phyloP scores from a whole-genome alignment of 2,888 invertebrate species.

The Cylindroiulus punctatus region DNA sequence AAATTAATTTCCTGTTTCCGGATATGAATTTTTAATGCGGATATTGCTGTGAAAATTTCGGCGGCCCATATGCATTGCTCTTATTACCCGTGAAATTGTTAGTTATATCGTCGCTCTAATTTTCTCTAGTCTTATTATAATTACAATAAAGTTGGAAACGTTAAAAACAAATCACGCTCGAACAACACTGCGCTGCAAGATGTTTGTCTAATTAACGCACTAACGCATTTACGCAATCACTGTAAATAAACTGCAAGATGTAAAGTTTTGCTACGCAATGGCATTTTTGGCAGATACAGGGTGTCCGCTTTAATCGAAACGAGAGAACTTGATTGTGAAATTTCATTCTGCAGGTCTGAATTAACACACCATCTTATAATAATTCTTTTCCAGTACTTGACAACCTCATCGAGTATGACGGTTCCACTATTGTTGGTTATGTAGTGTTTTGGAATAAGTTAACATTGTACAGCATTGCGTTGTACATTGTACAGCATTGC shows the following conservation, averaged over 20 bases:
- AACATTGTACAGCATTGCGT: too few species aligned
- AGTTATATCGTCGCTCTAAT: background rate
- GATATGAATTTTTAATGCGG: background rate
- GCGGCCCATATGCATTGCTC: background rate
- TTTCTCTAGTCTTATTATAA: background rate
- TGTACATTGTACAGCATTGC: too few species aligned
- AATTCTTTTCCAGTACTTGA: too few species aligned
- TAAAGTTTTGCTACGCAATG: background rate
- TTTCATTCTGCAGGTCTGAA: too few species aligned
- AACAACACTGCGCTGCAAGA: background rate
- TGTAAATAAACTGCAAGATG: background rate
- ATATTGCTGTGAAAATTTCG: background rate
- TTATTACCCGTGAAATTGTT: constrained; percentile 18
- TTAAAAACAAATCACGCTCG: background rate
- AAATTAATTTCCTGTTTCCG: constrained; percentile 10
- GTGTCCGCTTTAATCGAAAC: too few species aligned
- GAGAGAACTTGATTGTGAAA: too few species aligned
- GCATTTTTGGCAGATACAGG: background rate
- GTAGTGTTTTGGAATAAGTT: too few species aligned
- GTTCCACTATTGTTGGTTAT: too few species aligned
- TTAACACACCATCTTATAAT: too few species aligned
- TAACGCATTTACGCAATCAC: background rate
- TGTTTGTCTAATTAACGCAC: background rate
- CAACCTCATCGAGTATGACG: too few species aligned
- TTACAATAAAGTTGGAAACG: background rate